Base-by-base conservation (phyloP, 2,888 invertebrate species). In the Eupithecia dodoneata region DNA sequence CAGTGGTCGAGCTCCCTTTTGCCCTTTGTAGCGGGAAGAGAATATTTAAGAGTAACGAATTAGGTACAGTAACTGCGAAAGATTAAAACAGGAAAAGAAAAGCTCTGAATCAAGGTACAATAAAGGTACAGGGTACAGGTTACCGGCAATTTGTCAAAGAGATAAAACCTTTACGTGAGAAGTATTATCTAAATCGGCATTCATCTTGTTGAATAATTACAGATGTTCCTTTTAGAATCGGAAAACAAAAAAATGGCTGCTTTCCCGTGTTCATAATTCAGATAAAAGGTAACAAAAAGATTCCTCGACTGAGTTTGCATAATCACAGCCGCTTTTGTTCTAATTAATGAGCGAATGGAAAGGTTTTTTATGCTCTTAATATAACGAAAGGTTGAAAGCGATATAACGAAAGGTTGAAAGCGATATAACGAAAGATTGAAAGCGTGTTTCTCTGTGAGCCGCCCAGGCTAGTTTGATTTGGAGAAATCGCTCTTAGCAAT, bases 191-290 rank as follows among this genome's bases (percentile, higher is more conserved):
- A 86, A 87, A 89, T 88, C 86, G 89, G 86, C 88, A 90, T 93
- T 90, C 91, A 88, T 93, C 92, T 92, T 91, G 83, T 85, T 93
- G 92, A 93, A 89, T 93, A 93, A 93, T 93, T 93, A 92, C 90
- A 87, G 87, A 86, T 87, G 87, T 88, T 83, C 85, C 78, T 82
- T 86, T 86, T 81, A 84, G 84, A 81, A 81, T 83, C 77, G 83
- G 80, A 76, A 79, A 81, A 81, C 81, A 83, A 86, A 85, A 83
- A 83, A 87, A 84, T 81, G 85, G 84, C 70, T 79, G 81, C 81
- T 83, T 86, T 86, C 81, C 81, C 81, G 82, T 52, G 72, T 66
- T 71, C 49, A 71, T 76, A 71, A 75, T 65, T 73, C 65, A 72
- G 69, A 63, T 74, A 71, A 71, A 71, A 69, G 45, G 71, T 55